Evolutionary conservation across 1,140 invertebrate species (phyloP), one percentile per base, ranked within the genome.

Genomic region (Radopholus similis): DNA sequence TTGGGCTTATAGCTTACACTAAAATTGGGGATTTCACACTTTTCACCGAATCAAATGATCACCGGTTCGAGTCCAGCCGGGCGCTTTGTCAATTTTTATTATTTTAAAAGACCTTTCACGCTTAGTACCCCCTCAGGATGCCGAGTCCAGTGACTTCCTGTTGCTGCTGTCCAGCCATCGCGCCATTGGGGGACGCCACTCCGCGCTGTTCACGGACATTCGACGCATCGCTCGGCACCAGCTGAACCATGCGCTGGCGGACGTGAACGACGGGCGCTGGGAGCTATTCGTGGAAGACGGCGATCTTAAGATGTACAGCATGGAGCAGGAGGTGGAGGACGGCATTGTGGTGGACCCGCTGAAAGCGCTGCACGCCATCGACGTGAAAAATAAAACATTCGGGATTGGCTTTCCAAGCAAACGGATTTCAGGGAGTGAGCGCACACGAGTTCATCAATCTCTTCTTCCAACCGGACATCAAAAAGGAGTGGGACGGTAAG

Each of bases 281-380:
- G 91, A 95, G 84, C 86, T 97, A 78, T 97, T 99, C 83, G 93
- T 93, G 3, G 92, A 97, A 83, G 95, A 99, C 82, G 95, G 95
- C 1, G 93, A 97, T 83, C 97, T 99, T 89, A 89, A 91, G 83
- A 95, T 99, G 89, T 99, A 96, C 83, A 90, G 98, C 84, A 58
- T 85, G 26, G 85, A 86, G 63, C 89, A 94, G 80, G 92, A 89
- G 68, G 85, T 85, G 56, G 88, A 92, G 5, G 90, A 96, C 83
- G 95, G 95, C 2, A 88, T 97, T 83, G 94, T 97, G 21, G 89
- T 95, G 74, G 96, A 99, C 86, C 96, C 96, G 5, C 83, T 98
- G 26, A 98, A 98, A 86, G 95, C 95, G 44, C 91, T 95, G 78
- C 95, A 98, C 83, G 89, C 90, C 44, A 94, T 98, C 0, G 90